Base-by-base conservation (phyloP, 2,888 invertebrate genomes). In the Heliconius erato region DNA sequence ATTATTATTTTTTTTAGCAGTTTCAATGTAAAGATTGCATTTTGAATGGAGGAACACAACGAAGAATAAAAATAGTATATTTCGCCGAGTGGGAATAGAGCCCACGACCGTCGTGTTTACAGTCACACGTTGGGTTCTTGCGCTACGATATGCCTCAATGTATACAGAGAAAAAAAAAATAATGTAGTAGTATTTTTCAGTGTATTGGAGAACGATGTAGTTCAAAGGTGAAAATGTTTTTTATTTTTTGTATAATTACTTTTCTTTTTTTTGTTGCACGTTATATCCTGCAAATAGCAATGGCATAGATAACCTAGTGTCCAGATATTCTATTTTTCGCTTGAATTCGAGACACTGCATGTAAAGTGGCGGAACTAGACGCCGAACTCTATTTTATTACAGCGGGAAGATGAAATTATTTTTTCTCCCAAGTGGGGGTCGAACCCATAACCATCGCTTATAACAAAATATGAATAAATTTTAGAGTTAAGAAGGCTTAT, bases 141-240 rank as follows among this genome's bases (percentile, higher is more conserved):
- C 12, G 11, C 63, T n/a, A 63, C 1, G 63, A 12, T 23, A 49
- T 3, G n/a, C 63, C 11, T 63, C 1, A 63, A 63, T 9, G 11
- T n/a, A n/a, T n/a, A n/a, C 23, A 63, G n/a, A n/a, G 0, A 26
- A 26, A 65, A 28, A 28, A 28, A 28, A 28, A 28, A 28, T 28
- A 28, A 28, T 28, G 28, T 28, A 28, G 14, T 32, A 28, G 28
- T 35, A 1, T 35, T 86, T 89, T 87, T 23, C 82, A 91, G 91
- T 91, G 91, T 82, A 89, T 91, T 11, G 91, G 91, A 6, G 88
- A 88, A 40, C 85, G 86, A 6, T 91, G 91, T 72, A 83, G 74
- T 6, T 86, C 91, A 0, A 87, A 86, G 88, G 91, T 90, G 88
- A 26, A 26, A 16, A 67, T 67, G 19, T 67, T 67, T 67, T 67